Base-by-base conservation (phyloP, 2,888 invertebrate genomes). In the Zygogramma bicolorata region DNA sequence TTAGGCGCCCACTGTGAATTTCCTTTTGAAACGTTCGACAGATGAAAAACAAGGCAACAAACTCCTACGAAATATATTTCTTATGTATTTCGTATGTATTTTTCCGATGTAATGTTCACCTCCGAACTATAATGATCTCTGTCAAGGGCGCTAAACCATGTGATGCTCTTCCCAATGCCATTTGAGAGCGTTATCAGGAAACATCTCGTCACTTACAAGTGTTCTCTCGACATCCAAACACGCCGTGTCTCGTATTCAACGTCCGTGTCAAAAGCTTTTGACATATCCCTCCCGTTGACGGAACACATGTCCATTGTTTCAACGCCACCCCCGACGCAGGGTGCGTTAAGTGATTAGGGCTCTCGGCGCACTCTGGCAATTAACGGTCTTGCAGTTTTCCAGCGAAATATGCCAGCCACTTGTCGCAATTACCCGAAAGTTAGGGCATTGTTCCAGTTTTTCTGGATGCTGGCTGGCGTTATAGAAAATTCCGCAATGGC, bases 91-190 rank as follows among this genome's bases (percentile, higher is more conserved):
- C n/a, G n/a, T n/a, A n/a, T n/a, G n/a, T n/a, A n/a, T n/a, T n/a
- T n/a, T n/a, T n/a, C n/a, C n/a, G n/a, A n/a, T n/a, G n/a, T n/a
- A n/a, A n/a, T n/a, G n/a, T n/a, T n/a, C n/a, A n/a, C 53, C 13
- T 15, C 25, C 25, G 27, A 7, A 4, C 53, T 53, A 53, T 53
- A 13, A n/a, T n/a, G 13, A 53, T 53, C 53, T 7, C 3, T 7
- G 27, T 25, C 27, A 13, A 27, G 27, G n/a, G 53, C 3, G 53
- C 27, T n/a, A 27, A 27, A 27, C 53, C n/a, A 53, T 76, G 70
- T 76, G 74, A 71, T 72, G 71, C 76, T 73, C 75, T 77, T 75
- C 73, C 75, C 75, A 75, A 71, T 61, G 70, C 70, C 61, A 58
- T 77, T 75, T 71, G 75, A 77, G 75, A 73, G 67, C 67, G 53